Base-by-base conservation (phyloP, 1,140 invertebrate species). In the Zaprionus kolodkinae region DNA sequence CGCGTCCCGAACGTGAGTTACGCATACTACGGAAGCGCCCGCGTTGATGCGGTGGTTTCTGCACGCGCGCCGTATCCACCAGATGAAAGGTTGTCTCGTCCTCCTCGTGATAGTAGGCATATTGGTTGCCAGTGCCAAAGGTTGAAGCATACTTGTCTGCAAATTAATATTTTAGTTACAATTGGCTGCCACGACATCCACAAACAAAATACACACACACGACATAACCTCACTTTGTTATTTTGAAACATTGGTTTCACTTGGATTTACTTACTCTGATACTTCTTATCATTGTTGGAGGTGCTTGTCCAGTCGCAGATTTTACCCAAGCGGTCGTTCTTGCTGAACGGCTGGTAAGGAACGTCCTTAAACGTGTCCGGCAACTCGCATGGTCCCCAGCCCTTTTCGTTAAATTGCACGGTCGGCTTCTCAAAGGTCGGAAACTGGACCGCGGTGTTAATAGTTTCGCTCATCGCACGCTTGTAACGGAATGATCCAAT, bases 11-110 rank as follows among this genome's bases (percentile, higher is more conserved):
- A 48, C 92, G 95, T 80, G 97, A 93, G 78, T 97, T 97, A 48
- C 97, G 94, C 93, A 97, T 96, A 17, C 96, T 96, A 17, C 96
- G 94, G 93, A 97, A 97, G 43, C 97, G 94, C 6, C 97, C 97
- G 48, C 97, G 95, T 91, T 98, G 97, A 92, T 98, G 98, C 6
- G 97, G 96, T 4, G 97, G 97, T 86, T 98, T 97, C 83, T 98
- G 97, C 4, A 97, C 95, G 38, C 97, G 95, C 2, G 98, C 97
- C 0, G 98, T 99, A 91, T 99, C 98, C 76, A 99, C 98, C 93
- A 99, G 93, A 91, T 99, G 98, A 94, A 99, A 99, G n/a, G 97
- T 97, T 71, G 96, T 98, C 93, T 99, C 98, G 93, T 99, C 98
- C 92, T 99, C 98, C 87, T 99, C 98, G 91, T 99, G 98, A 92